A percentile compares a stretch with the other conserved stretches of the same genome.
Conservation (phyloP, 1,140 invertebrate species). For the Philotrypesis tridentata region DNA sequence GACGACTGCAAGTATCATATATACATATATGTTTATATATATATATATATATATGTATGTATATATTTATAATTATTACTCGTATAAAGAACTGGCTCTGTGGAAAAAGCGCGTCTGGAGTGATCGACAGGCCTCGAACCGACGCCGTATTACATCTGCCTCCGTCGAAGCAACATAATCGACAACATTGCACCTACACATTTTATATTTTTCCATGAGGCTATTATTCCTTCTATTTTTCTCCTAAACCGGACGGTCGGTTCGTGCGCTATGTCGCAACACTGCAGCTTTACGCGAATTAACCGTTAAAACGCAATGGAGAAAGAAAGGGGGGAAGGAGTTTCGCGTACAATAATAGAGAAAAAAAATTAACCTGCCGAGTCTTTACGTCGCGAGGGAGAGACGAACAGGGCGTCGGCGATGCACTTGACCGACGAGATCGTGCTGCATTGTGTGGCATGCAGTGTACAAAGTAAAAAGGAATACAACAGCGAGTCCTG, state of each 20-base stretch:
- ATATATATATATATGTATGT: too few relatives aligned
- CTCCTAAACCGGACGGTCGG: neutral
- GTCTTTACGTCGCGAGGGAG: neutral
- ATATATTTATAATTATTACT: constrained; percentile 31
- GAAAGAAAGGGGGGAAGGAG: neutral
- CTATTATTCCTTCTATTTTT: too few relatives aligned
- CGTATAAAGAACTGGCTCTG: constrained; percentile 39
- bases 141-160: neutral
- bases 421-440: neutral
- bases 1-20: neutral
- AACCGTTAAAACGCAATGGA: neutral
- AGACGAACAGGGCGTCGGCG: neutral
- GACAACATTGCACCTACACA: too few relatives aligned
- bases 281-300: neutral
- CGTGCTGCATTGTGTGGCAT: neutral
- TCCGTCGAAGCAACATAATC: neutral
- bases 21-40: too few relatives aligned
- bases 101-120: neutral
- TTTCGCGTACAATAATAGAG: neutral
- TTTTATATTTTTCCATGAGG: too few relatives aligned
- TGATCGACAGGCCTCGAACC: neutral
- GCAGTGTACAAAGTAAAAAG: neutral
- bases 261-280: neutral
- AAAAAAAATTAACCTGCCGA: neutral
- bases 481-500: neutral